Evolutionary conservation across 2,797 vertebrate species (phyloP).

Genomic region (Zalophus californianus): DNA sequence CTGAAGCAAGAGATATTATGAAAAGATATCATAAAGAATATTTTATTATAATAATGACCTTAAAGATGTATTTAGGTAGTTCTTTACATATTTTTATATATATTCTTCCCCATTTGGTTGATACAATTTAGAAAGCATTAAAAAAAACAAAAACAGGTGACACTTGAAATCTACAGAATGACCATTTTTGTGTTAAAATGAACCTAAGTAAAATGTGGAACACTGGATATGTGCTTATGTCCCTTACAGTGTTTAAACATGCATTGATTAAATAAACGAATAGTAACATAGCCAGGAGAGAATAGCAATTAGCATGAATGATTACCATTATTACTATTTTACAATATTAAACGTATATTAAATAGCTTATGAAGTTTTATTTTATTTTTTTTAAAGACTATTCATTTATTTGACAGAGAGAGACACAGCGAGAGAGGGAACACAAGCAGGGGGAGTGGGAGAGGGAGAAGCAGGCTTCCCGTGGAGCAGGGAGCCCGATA

Average conservation of each 20-base stretch:
- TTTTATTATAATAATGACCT: neutral
- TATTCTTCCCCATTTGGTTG: neutral
- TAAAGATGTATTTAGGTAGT: neutral
- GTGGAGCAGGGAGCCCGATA: no score
- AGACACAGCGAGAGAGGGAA: no score
- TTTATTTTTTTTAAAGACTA: no score
- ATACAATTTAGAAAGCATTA: neutral
- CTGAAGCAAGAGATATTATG: neutral
- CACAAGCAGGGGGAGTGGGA: no score
- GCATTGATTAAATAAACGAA: conserved; percentile 35
- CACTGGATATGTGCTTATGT: neutral
- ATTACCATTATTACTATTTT: conserved; percentile 40
- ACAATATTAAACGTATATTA: neutral
- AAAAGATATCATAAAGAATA: neutral
- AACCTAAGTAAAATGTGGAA: neutral
- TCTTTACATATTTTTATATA: neutral
- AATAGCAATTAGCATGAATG: neutral
- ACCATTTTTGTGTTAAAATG: neutral
- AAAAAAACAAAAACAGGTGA: neutral
- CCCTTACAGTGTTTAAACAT: neutral
- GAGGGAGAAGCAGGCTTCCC: no score
- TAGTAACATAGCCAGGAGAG: neutral
- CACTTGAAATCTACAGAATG: neutral
- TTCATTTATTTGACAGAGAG: no score
- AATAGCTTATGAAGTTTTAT: neutral